Evolutionary conservation across 2,113 vertebrate genomes (phyloP).

Genomic region (Lophochroa leadbeateri): DNA sequence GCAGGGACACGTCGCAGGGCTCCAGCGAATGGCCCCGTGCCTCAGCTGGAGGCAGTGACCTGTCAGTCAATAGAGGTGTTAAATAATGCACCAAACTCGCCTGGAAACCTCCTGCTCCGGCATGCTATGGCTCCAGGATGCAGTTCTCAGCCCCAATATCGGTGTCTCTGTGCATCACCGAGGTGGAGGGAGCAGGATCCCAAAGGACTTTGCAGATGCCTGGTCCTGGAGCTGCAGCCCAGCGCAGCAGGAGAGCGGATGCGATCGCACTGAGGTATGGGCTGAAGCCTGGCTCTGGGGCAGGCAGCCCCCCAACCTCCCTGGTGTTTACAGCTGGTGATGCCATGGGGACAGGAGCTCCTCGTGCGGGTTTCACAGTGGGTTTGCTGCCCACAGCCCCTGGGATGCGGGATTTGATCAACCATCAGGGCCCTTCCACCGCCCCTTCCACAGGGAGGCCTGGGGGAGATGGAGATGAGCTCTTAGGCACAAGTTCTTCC

Average conservation of each 20-base stretch:
- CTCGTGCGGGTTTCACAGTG: background rate
- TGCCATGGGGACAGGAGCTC: background rate
- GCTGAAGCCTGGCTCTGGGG: rapidly evolving
- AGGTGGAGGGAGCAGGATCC: background rate
- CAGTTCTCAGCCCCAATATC: background rate
- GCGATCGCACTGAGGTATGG: rapidly evolving
- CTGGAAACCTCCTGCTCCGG: background rate
- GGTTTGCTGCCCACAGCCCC: background rate
- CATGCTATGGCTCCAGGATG: rapidly evolving
- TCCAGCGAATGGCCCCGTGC: background rate
- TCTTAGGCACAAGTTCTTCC: too few relatives aligned
- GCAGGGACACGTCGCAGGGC: background rate
- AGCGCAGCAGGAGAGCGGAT: rapidly evolving
- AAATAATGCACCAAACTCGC: background rate
- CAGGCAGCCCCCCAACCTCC: background rate
- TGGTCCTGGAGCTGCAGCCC: background rate
- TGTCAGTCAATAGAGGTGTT: background rate
- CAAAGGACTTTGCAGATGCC: background rate
- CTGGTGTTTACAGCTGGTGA: background rate
- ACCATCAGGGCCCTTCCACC: background rate
- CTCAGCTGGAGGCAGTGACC: background rate
- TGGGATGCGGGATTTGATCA: background rate
- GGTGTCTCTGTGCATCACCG: rapidly evolving
- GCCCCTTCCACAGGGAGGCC: background rate
- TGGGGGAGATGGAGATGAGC: too few relatives aligned